phyloP scores from a whole-genome alignment of 2,797 vertebrate species.

The Spondyliosoma cantharus region DNA sequence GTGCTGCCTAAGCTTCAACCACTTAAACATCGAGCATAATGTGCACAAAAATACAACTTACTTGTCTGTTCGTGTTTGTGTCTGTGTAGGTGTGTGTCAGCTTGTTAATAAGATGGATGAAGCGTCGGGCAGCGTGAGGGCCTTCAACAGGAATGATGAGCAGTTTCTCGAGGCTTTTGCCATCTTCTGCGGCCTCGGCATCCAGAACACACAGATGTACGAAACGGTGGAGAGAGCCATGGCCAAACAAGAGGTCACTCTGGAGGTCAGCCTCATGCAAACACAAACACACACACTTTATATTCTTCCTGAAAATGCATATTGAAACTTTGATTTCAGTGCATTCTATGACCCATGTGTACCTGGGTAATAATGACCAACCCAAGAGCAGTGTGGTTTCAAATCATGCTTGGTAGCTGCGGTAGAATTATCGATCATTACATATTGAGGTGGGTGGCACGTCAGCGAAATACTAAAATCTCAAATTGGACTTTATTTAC shows the following conservation, averaged over 20 bases:
- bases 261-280: slow-evolving; percentile 87
- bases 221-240: slow-evolving; percentile 95
- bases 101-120: slow-evolving; percentile 97
- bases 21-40: background rate
- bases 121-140: slow-evolving; percentile 86
- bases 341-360: background rate
- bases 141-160: slow-evolving; percentile 97
- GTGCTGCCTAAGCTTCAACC: background rate
- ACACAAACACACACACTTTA: slow-evolving; percentile 1
- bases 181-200: slow-evolving; percentile 97
- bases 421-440: no score
- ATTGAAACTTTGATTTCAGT: background rate
- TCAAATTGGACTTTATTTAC: background rate
- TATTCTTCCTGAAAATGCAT: background rate
- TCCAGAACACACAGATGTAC: slow-evolving; percentile 99
- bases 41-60: background rate
- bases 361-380: background rate
- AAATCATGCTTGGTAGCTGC: background rate
- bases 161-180: slow-evolving; percentile 98
- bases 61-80: slow-evolving; percentile 6
- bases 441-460: background rate
- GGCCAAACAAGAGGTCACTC: slow-evolving; percentile 97
- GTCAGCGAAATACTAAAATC: background rate
- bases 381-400: background rate
- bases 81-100: slow-evolving; percentile 91